A percentile compares a stretch with the other conserved stretches of the same genome.
Conservation (phyloP, 2,797 vertebrate species). For the Graptemys geographica region DNA sequence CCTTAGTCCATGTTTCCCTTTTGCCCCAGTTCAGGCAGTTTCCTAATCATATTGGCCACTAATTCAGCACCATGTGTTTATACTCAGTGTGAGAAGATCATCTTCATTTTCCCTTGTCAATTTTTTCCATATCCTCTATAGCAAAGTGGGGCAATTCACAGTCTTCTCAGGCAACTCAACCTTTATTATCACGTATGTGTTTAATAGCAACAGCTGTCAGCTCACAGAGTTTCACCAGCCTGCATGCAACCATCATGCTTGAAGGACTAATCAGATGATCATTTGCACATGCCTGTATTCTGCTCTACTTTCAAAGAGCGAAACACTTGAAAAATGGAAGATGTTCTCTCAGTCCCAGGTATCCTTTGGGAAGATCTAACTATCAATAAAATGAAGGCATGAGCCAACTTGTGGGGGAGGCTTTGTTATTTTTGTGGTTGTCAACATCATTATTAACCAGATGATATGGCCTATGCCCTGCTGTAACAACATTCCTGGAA, state of each 20-base stretch:
- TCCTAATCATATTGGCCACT: neutral
- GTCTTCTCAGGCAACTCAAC: neutral
- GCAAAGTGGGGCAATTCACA: neutral
- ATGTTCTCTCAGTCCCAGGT: neutral
- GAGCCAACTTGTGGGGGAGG: neutral
- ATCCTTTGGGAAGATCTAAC: neutral
- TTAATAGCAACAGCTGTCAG: neutral
- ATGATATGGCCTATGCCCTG: neutral
- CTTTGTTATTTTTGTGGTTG: neutral
- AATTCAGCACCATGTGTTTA: neutral
- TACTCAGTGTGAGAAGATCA: neutral
- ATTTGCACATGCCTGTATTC: neutral
- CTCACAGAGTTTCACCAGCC: neutral
- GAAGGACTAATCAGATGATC: neutral
- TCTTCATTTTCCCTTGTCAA: fast-evolving
- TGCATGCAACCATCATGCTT: neutral
- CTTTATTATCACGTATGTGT: neutral
- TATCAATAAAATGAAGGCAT: neutral
- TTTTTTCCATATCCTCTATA: neutral
- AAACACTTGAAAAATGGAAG: neutral
- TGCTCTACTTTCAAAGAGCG: neutral
- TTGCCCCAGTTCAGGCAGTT: neutral
- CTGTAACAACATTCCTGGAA: neutral
- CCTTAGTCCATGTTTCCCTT: fast-evolving
- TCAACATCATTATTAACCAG: neutral